Evolutionary conservation across 2,888 invertebrate species (phyloP).

Genomic region (Aricia artaxerxes): DNA sequence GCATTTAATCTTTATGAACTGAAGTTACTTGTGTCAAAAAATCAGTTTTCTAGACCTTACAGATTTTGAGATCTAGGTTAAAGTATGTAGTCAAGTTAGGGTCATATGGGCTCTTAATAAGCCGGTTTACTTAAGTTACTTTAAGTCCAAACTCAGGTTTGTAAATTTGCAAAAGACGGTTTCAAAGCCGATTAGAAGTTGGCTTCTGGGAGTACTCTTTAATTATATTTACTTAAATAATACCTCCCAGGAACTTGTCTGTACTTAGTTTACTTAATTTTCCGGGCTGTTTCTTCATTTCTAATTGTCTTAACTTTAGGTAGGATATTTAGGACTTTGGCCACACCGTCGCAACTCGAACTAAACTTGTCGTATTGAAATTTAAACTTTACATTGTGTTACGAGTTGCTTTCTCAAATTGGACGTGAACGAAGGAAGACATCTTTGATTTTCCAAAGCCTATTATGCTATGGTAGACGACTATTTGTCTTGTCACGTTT

Average conservation of each 20-base stretch:
- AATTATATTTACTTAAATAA: slow-evolving; percentile 40
- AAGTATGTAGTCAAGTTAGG: too few species aligned
- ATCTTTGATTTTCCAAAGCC: too few species aligned
- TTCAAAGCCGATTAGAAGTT: slow-evolving; percentile 40
- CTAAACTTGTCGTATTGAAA: neutral
- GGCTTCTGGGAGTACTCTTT: slow-evolving; percentile 35
- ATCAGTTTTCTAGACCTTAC: too few species aligned
- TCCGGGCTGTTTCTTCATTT: slow-evolving; percentile 30
- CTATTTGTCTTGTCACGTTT: too few species aligned
- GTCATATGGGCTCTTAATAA: too few species aligned
- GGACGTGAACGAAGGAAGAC: neutral
- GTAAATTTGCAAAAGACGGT: slow-evolving; percentile 35
- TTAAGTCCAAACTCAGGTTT: slow-evolving; percentile 36
- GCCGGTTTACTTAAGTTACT: slow-evolving; percentile 34
- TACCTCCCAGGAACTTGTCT: slow-evolving; percentile 33
- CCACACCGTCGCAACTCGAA: neutral
- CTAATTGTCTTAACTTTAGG: slow-evolving; percentile 27
- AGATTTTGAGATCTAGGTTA: too few species aligned
- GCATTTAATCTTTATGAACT: too few species aligned
- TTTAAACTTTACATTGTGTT: neutral
- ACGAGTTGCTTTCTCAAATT: neutral
- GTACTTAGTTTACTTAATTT: slow-evolving; percentile 32
- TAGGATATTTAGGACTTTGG: neutral
- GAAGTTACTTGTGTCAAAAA: too few species aligned
- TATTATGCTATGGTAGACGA: too few species aligned